phyloP scores from a whole-genome alignment of 2,113 vertebrate genomes.

The Triplophysa dalaica region DNA sequence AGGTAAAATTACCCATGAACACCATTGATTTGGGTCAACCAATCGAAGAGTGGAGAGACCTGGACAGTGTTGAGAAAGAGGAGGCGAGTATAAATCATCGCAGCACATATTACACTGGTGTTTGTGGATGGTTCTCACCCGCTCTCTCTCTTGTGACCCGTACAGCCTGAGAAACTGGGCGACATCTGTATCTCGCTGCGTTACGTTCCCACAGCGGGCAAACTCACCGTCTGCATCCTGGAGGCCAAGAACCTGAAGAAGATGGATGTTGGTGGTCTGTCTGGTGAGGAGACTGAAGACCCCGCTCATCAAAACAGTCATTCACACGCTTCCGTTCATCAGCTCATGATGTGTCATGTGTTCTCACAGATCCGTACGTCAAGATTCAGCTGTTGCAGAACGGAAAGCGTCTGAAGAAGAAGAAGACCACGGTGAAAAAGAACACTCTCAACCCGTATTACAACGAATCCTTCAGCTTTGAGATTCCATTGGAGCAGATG shows the following conservation, averaged over 20 bases:
- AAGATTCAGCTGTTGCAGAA: constrained; percentile 98
- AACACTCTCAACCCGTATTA: constrained; percentile 98
- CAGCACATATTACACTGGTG: too few relatives aligned
- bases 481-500: constrained; percentile 97
- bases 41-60: constrained; percentile 93
- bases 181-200: constrained; percentile 97
- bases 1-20: constrained; percentile 96
- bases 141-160: constrained; percentile 12
- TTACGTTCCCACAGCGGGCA: constrained; percentile 94
- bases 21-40: constrained; percentile 93
- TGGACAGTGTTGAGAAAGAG: constrained; percentile 94
- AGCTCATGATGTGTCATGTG: neutral
- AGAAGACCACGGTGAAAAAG: constrained; percentile 99
- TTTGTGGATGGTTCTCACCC: neutral
- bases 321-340: neutral
- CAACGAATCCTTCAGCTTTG: constrained; percentile 98
- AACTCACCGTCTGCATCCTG: constrained; percentile 96
- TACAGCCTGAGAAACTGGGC: constrained; percentile 95
- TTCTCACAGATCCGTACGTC: constrained; percentile 89
- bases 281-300: constrained; percentile 72
- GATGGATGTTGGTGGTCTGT: constrained; percentile 98
- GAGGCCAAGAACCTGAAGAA: constrained; percentile 99
- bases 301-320: neutral
- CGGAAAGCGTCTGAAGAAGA: constrained; percentile 96
- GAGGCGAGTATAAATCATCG: constrained; percentile 77